Evolutionary conservation across 2,888 invertebrate species (phyloP), one percentile per base, ranked within the genome.

Genomic region (Amphipyra berbera): DNA sequence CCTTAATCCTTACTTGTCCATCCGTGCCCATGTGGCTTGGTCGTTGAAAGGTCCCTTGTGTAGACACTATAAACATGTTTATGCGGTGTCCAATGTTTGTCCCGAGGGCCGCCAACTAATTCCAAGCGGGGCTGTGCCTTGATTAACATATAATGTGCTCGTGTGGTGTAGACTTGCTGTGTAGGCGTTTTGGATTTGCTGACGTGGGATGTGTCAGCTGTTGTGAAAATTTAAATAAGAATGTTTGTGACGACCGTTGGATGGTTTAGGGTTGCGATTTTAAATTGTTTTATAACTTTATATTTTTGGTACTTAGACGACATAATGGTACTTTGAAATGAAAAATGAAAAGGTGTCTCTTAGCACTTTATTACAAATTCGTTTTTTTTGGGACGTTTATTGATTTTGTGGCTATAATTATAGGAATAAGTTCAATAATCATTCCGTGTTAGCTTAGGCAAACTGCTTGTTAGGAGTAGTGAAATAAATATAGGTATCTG

Each of bases 141-240:
- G 80, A 80, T 81, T 82, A 82, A 80, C 81, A 82, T 80, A 81
- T 76, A 68, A 78, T 79, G 65, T 65, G 41, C 57, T 65, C 61
- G 72, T 68, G 69, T 73, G 78, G 63, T 55, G 57, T 54, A 63
- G 68, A 64, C 60, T 49, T 55, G 66, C 64, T 61, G 50, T 45
- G 58, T 65, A 49, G 58, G 56, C 56, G 61, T 66, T 76, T 76
- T 54, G 21, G 42, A 52, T 47, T 37, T 53, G 63, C 61, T 59
- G 55, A 60, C 54, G 49, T 61, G 50, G 46, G 37, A 27, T 10
- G 42, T 60, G 70, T 69, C 67, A 70, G 66, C 70, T 61, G 54
- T 60, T 63, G 59, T 55, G 27, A 48, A 71, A 72, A 69, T 75
- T 73, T 73, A 48, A 65, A 73, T 69, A 73, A 73, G 58, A 73